A percentile compares a stretch with the other conserved stretches of the same genome.
These are phyloP conservation scores for Rostratula benghalensis DNA, from an alignment of 2,113 vertebrate genomes.

Conservation along the genomic window DNA sequence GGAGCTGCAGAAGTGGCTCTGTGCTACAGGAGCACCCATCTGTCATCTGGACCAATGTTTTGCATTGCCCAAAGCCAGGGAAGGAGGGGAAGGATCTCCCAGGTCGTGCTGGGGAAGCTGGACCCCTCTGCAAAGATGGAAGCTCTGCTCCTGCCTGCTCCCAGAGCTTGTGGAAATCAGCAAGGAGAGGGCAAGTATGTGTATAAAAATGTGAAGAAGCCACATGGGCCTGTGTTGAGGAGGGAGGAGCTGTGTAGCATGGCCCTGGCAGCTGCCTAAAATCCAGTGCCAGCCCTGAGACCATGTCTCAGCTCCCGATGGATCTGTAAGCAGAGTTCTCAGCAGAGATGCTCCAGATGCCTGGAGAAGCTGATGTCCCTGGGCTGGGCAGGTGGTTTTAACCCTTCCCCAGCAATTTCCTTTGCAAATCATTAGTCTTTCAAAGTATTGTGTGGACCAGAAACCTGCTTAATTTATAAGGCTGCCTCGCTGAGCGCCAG, in stretches of 20 bases:
- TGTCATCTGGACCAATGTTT: rapidly evolving
- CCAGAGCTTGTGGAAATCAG: rapidly evolving
- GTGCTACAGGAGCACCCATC: background rate
- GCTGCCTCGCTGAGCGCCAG: rapidly evolving
- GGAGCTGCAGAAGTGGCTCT: background rate
- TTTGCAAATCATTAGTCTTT: rapidly evolving
- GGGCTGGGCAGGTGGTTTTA: background rate
- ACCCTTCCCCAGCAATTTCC: background rate
- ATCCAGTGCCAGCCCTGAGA: background rate
- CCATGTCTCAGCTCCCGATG: rapidly evolving
- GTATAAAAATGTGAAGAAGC: rapidly evolving
- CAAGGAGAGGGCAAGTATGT: rapidly evolving
- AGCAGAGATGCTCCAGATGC: background rate
- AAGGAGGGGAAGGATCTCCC: background rate
- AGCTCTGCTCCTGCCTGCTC: background rate
- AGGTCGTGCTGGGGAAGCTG: background rate
- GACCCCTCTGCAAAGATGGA: background rate
- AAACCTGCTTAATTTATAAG: rapidly evolving
- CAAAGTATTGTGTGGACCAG: rapidly evolving
- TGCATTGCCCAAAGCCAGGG: rapidly evolving
- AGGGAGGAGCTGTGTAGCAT: rapidly evolving
- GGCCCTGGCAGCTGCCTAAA: background rate
- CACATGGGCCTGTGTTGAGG: rapidly evolving
- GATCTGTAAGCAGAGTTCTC: background rate
- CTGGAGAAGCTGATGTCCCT: too few species aligned